phyloP scores from a whole-genome alignment of 2,113 vertebrate genomes.

The Neoarius graeffei region DNA sequence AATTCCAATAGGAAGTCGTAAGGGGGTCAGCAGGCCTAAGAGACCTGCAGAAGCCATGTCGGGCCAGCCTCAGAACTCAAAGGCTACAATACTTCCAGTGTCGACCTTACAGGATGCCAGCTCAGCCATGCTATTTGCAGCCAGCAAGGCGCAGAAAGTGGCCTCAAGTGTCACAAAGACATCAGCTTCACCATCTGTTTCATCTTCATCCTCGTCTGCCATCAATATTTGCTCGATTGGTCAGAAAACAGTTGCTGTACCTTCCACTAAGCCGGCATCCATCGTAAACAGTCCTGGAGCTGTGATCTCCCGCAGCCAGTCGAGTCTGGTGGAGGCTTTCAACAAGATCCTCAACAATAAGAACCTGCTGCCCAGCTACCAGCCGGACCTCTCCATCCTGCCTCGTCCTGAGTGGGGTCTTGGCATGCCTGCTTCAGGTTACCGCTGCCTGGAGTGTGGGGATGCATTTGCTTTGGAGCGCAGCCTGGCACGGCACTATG shows the following conservation, averaged over 20 bases:
- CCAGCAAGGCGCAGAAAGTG: constrained; percentile 78
- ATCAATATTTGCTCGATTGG: constrained; percentile 60
- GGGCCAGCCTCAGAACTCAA: constrained; percentile 75
- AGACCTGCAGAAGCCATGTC: constrained; percentile 58
- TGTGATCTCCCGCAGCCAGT: constrained; percentile 89
- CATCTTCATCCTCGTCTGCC: constrained; percentile 57
- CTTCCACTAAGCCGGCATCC: constrained; percentile 67
- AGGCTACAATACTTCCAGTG: constrained; percentile 79
- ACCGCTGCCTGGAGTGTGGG: constrained; percentile 92
- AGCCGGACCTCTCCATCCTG: constrained; percentile 82
- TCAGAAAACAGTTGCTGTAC: constrained; percentile 71
- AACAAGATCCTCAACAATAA: constrained; percentile 97
- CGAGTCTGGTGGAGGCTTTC: constrained; percentile 92
- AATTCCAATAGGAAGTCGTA: constrained; percentile 52
- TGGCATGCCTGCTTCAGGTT: constrained; percentile 78
- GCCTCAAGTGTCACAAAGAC: constrained; percentile 64
- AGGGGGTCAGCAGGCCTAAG: constrained; percentile 56
- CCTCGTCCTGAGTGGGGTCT: constrained; percentile 81
- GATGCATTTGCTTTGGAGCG: constrained; percentile 91
- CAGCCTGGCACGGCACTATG: constrained; percentile 90
- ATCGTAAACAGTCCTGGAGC: constrained; percentile 77
- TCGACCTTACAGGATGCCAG: constrained; percentile 88
- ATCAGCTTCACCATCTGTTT: constrained; percentile 65
- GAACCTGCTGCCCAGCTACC: constrained; percentile 89
- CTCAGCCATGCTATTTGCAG: constrained; percentile 87